Evolutionary conservation across 2,113 vertebrate species (phyloP), one percentile per base, ranked within the genome.

Genomic region (Hippocampus mohnikei): DNA sequence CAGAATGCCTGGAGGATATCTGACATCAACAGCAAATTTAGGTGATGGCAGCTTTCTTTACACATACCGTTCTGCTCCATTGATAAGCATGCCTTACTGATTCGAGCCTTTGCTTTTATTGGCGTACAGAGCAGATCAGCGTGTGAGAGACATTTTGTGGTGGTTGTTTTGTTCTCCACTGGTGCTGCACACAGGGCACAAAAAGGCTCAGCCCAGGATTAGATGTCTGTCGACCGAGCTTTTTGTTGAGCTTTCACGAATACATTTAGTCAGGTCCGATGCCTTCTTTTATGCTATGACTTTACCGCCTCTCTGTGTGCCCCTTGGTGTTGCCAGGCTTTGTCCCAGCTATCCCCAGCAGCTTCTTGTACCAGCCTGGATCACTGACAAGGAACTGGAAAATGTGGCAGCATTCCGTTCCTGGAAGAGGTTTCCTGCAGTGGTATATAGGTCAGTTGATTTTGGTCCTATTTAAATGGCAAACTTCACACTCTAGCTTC

Each of bases 1-100:
- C 95, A 96, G 84, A 98, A 98, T 56, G 96, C 95, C 85, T 99
- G 97, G 97, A 95, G 97, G 90, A 95, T 98, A 88, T 95, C 96
- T 50, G 96, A 98, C 87, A 98, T 99, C 91, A 99, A 99, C 90
- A 94, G 95, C 86, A 98, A 97, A 83, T 97, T 98, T 91, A 97
- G 94, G 97, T 98, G 79, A 81, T 59, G 18, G 53, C 23, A 18
- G 73, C 46, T 73, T 58, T 79, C 74, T 66, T 74, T 71, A 60
- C 70, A 33, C 12, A 68, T 41, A 87, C 15, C 48, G 1, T 41
- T 62, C 70, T 48, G 66, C 63, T 25, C 66, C 66, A 65, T 48
- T 69, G 46, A 62, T 60, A 52, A 78, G 41, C 29, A 0, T 41
- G 52, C 21, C 66, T 67, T 55, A 8, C 25, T 18, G 53, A 40